phyloP scores from a whole-genome alignment of 2,113 vertebrate genomes.

The Cichladusa arquata region DNA sequence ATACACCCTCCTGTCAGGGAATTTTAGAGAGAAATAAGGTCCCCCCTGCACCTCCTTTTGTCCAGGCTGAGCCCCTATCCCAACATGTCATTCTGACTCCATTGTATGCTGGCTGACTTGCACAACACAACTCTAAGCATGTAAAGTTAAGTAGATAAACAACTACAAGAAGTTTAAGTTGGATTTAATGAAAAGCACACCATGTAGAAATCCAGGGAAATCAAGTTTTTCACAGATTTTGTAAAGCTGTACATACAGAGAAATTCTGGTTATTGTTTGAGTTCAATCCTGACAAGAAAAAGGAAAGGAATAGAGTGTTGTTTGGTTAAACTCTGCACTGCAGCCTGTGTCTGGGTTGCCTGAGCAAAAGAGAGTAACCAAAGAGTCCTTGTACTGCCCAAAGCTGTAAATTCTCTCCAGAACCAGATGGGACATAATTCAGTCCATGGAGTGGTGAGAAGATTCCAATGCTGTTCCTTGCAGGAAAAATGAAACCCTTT shows the following conservation, averaged over 20 bases:
- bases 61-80: neutral
- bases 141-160: conserved; percentile 1
- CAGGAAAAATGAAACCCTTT: conserved; percentile 38
- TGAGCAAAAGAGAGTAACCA: neutral
- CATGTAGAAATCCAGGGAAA: neutral
- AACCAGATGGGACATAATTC: conserved; percentile 19
- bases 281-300: neutral
- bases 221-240: neutral
- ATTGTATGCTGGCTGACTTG: neutral
- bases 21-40: neutral
- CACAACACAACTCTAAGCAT: neutral
- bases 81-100: neutral
- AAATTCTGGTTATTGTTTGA: conserved; percentile 6
- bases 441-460: neutral
- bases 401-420: conserved; percentile 22
- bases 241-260: neutral
- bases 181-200: neutral
- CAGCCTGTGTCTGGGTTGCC: neutral
- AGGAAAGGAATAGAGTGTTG: neutral
- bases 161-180: neutral
- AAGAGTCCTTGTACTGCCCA: neutral
- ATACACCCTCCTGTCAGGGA: neutral
- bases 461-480: neutral
- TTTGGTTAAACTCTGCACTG: conserved; percentile 34
- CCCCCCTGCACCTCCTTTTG: neutral